phyloP scores from a whole-genome alignment of 2,797 vertebrate species.

The Acipenser transmontanus region DNA sequence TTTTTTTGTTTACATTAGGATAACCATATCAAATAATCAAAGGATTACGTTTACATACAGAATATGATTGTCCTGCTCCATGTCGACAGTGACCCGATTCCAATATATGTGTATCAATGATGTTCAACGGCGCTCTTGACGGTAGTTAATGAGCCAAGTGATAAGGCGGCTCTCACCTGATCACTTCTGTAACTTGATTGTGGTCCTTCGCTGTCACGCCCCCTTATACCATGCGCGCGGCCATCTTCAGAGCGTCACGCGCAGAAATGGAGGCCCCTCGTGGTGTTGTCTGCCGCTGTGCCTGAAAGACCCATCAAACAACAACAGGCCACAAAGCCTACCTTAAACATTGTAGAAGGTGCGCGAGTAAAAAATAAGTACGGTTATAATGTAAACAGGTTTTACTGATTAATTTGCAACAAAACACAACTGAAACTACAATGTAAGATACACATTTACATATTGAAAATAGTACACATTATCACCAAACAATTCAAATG shows the following conservation, averaged over 20 bases:
- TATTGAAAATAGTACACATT: too few species aligned
- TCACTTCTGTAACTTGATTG: too few species aligned
- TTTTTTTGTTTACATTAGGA: background rate
- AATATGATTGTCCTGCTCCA: slow-evolving; percentile 53
- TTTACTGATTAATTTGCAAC: too few species aligned
- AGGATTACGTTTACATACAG: slow-evolving; percentile 47
- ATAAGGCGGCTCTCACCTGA: background rate
- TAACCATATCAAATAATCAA: background rate
- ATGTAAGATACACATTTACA: too few species aligned
- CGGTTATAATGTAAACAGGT: background rate
- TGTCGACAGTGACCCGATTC: slow-evolving; percentile 17
- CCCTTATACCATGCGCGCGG: slow-evolving; percentile 26
- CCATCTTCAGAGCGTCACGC: slow-evolving; percentile 53
- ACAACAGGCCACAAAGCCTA: background rate
- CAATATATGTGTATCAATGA: slow-evolving; percentile 19
- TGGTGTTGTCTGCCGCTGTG: slow-evolving; percentile 1
- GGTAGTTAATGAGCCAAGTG: background rate
- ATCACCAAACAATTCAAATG: too few species aligned
- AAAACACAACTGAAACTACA: too few species aligned
- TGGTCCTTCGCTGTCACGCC: background rate
- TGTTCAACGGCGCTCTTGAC: slow-evolving; percentile 21
- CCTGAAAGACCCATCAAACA: background rate
- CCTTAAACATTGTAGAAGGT: background rate
- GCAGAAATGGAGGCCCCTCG: slow-evolving; percentile 25
- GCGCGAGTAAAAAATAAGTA: background rate